A percentile compares a stretch with the other conserved stretches of the same genome.
Conservation (phyloP, 2,888 invertebrate genomes). For the Galerucella nymphaeae region DNA sequence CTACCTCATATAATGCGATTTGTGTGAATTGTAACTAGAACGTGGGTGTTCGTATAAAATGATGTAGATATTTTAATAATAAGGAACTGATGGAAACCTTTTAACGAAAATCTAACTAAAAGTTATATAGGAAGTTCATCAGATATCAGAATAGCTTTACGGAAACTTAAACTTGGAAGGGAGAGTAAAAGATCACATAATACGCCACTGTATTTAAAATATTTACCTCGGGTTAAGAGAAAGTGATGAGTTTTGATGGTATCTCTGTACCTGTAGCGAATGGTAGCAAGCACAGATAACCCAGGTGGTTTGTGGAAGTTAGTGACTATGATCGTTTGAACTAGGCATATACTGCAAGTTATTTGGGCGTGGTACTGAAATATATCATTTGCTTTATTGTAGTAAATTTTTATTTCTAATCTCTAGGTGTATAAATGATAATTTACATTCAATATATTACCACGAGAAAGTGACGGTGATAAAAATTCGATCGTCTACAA, state of each 20-base stretch:
- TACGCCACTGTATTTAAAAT: not conserved
- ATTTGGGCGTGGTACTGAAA: not conserved
- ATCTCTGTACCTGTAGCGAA: not conserved
- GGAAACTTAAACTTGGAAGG: not conserved
- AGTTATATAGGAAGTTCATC: too few species aligned
- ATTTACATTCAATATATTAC: not conserved
- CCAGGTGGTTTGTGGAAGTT: too few species aligned
- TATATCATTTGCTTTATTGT: too few species aligned
- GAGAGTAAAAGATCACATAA: not conserved
- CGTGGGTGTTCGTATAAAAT: too few species aligned
- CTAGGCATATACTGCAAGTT: too few species aligned
- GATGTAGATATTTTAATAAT: too few species aligned
- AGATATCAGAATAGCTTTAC: not conserved
- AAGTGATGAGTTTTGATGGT: conserved; percentile 14
- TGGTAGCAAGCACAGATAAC: not conserved
- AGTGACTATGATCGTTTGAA: not conserved
- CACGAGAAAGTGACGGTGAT: too few species aligned
- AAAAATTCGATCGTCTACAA: too few species aligned
- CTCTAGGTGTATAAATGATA: not conserved
- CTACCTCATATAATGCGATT: too few species aligned
- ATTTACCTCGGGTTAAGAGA: conserved; percentile 3
- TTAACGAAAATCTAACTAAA: too few species aligned
- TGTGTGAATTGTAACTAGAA: too few species aligned
- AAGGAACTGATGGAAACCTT: too few species aligned
- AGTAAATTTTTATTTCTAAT: not conserved